Percentiles rank a stretch among this genome's conserved stretches.
phyloP scores from a whole-genome alignment of 2,113 vertebrate species.

The Bubo bubo region DNA sequence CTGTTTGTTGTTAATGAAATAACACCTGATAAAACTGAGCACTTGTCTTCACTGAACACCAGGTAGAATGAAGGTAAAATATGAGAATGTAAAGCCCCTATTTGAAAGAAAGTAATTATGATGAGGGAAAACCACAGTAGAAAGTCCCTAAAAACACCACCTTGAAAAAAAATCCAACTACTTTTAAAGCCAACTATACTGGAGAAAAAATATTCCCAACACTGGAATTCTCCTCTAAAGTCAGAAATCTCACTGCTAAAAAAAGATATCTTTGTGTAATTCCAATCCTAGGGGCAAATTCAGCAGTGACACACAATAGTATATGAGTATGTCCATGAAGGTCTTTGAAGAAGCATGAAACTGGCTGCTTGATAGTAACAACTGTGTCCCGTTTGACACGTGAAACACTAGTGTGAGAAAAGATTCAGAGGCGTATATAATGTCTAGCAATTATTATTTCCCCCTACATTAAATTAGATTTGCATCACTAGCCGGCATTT shows the following conservation, averaged over 20 bases:
- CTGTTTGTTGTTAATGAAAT: neutral
- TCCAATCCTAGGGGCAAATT: neutral
- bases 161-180: neutral
- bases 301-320: neutral
- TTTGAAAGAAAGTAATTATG: neutral
- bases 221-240: neutral
- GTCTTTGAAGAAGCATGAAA: neutral
- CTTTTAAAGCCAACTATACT: neutral
- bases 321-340: accelerated
- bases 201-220: neutral
- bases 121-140: neutral
- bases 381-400: neutral
- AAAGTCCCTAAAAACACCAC: neutral
- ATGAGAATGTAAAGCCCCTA: neutral
- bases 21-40: neutral
- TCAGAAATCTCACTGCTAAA: neutral
- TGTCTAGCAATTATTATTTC: neutral
- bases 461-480: neutral
- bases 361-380: neutral
- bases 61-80: neutral
- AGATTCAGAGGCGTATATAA: neutral
- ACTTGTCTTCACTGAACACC: neutral
- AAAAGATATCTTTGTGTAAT: neutral
- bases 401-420: neutral
- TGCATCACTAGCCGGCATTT: neutral